A percentile compares a stretch with the other conserved stretches of the same genome.
Evolutionary conservation across 1,140 invertebrate genomes (phyloP).

Genomic region (Drosophila prosaltans): DNA sequence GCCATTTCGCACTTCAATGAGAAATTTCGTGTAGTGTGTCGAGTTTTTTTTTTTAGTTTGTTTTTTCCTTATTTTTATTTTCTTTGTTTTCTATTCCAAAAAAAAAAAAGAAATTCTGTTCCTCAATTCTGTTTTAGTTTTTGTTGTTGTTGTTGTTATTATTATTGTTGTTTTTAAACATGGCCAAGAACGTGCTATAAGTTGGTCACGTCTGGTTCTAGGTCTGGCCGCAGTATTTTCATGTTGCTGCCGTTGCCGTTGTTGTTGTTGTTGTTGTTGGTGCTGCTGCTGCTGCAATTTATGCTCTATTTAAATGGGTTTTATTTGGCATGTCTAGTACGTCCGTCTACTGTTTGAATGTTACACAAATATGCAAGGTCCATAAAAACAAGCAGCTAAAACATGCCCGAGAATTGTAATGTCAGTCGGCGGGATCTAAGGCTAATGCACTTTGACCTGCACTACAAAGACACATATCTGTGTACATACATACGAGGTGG

Average conservation of each 20-base stretch:
- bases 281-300: conserved; percentile 53
- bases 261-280: conserved; percentile 12
- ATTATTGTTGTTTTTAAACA: conserved; percentile 9
- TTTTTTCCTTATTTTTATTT: not conserved
- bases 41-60: conserved; percentile 34
- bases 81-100: conserved; percentile 15
- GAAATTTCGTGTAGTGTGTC: conserved; percentile 70
- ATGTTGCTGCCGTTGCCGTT: conserved; percentile 15
- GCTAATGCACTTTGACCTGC: conserved; percentile 74
- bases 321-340: conserved; percentile 65
- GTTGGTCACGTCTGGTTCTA: conserved; percentile 68
- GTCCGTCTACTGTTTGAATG: conserved; percentile 55
- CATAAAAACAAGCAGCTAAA: conserved; percentile 66
- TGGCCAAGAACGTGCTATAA: conserved; percentile 51
- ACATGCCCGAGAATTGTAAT: conserved; percentile 45
- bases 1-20: conserved; percentile 69
- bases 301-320: conserved; percentile 74
- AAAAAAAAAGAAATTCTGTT: not conserved
- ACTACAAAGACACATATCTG: not conserved
- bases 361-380: conserved; percentile 36
- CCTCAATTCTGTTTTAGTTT: conserved; percentile 37
- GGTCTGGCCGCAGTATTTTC: conserved; percentile 23
- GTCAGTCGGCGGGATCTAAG: conserved; percentile 58
- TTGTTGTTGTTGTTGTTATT: conserved; percentile 13
- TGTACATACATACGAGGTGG: not conserved